These are phyloP conservation scores for Misgurnus mizolepis DNA, from an alignment of 2,113 vertebrate genomes.

Conservation along the genomic window DNA sequence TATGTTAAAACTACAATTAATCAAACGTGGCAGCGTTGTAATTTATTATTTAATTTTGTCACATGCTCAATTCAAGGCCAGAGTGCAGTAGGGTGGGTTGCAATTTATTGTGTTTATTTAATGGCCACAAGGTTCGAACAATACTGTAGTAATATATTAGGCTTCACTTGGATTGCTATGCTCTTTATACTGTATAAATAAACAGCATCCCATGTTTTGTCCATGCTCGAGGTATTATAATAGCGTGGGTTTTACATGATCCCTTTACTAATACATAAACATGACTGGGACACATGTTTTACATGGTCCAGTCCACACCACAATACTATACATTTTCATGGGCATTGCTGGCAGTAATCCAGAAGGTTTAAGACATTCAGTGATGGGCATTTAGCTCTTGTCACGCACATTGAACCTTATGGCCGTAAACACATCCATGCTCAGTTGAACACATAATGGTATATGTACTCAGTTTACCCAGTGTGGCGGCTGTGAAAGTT, in stretches of 20 bases:
- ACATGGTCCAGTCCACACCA: slow-evolving; percentile 12
- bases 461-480: background rate
- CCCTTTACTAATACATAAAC: slow-evolving; percentile 32
- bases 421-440: background rate
- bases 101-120: slow-evolving; percentile 27
- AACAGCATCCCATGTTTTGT: background rate
- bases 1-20: slow-evolving; percentile 68
- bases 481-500: background rate
- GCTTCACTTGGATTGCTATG: background rate
- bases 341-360: slow-evolving; percentile 7
- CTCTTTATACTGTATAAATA: background rate
- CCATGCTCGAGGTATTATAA: slow-evolving; percentile 12
- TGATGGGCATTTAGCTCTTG: background rate
- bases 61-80: slow-evolving; percentile 51
- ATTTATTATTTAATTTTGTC: slow-evolving; percentile 62
- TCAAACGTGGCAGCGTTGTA: slow-evolving; percentile 64
- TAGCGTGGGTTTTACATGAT: background rate
- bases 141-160: slow-evolving; percentile 27
- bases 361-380: background rate
- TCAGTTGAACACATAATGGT: background rate
- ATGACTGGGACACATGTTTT: slow-evolving; percentile 20
- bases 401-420: slow-evolving; percentile 1
- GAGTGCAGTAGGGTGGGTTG: background rate
- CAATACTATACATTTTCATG: slow-evolving; percentile 11
- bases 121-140: slow-evolving; percentile 62